Percentiles rank a stretch among this genome's conserved stretches.
These are phyloP conservation scores for Drosophila emarginata DNA, from an alignment of 2,888 invertebrate genomes.

Conservation along the genomic window DNA sequence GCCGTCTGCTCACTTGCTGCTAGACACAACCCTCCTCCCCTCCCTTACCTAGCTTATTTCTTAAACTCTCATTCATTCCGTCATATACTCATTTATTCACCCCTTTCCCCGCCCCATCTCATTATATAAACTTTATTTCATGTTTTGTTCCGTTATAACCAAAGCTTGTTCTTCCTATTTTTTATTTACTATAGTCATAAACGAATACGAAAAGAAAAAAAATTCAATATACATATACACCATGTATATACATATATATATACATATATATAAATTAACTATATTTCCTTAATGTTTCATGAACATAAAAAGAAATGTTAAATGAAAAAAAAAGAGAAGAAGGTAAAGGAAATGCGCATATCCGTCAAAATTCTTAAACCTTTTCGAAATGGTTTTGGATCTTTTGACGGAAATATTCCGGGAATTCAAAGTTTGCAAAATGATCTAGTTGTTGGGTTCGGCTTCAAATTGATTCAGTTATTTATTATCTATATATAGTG, in stretches of 20 bases:
- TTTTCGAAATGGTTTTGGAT: background rate
- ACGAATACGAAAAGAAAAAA: conserved; percentile 26
- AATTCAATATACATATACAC: conserved; percentile 11
- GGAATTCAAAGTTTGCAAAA: background rate
- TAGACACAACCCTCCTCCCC: conserved; percentile 37
- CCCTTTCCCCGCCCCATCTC: conserved; percentile 1
- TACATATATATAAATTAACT: conserved; percentile 26
- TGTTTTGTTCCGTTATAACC: conserved; percentile 58
- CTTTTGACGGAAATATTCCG: background rate
- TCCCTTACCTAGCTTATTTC: conserved; percentile 26
- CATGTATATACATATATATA: conserved; percentile 17
- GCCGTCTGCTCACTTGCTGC: conserved; percentile 51
- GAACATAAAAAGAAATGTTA: conserved; percentile 23
- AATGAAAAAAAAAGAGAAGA: no score
- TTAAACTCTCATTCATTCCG: conserved; percentile 18
- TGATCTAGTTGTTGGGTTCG: background rate
- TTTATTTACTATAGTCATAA: conserved; percentile 37
- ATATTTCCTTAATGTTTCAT: conserved; percentile 40
- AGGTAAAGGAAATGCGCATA: background rate
- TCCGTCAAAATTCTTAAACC: background rate
- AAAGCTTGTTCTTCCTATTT: conserved; percentile 70
- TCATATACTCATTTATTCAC: background rate
- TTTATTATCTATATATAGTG: background rate
- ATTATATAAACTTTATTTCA: conserved; percentile 2
- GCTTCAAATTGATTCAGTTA: background rate